These are phyloP conservation scores for Morelia viridis DNA, from an alignment of 2,797 vertebrate genomes.

Conservation along the genomic window DNA sequence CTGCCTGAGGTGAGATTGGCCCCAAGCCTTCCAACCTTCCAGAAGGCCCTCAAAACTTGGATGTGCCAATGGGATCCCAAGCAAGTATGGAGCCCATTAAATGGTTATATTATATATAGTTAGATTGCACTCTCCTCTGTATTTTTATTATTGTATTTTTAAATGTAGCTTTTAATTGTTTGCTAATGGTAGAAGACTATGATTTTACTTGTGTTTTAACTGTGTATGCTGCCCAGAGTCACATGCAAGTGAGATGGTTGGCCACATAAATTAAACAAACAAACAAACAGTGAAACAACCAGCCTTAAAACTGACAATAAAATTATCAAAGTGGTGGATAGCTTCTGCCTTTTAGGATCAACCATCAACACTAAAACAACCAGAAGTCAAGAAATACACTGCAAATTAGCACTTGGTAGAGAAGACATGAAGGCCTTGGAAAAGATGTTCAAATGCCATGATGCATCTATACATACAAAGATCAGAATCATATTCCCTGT, in stretches of 20 bases:
- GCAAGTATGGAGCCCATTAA: neutral
- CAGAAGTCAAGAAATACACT: neutral
- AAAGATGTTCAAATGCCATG: neutral
- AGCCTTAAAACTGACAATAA: neutral
- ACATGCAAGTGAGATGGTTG: neutral
- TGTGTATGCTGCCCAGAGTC: neutral
- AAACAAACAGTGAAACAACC: neutral
- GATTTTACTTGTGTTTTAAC: neutral
- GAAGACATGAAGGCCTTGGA: neutral
- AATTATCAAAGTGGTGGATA: neutral
- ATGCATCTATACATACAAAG: neutral
- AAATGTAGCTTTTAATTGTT: neutral
- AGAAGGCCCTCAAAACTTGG: neutral
- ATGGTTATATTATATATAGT: neutral
- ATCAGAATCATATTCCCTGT: neutral
- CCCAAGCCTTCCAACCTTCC: neutral
- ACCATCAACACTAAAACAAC: neutral
- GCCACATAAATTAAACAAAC: neutral
- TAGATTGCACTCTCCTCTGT: neutral
- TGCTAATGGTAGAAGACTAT: neutral
- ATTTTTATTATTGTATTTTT: neutral
- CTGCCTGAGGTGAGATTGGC: neutral
- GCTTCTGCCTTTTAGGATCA: neutral
- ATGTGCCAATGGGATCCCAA: neutral
- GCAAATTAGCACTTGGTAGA: neutral